Evolutionary conservation across 2,888 invertebrate species (phyloP).

Genomic region (Tillus elongatus): DNA sequence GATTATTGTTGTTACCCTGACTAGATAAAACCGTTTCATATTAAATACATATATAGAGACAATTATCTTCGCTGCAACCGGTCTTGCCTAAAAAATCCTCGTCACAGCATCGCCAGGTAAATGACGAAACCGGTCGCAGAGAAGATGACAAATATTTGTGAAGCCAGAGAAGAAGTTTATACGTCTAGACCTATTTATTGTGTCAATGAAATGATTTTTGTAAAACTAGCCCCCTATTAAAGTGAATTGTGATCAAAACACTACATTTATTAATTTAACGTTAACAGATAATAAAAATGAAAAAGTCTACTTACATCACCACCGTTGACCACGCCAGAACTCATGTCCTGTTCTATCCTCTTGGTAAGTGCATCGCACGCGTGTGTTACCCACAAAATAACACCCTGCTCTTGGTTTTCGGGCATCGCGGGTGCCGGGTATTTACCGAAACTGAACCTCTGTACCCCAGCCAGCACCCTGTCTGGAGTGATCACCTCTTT

Average conservation of each 20-base stretch:
- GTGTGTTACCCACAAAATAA: conserved; percentile 83
- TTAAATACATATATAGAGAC: too few species aligned
- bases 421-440: conserved; percentile 35
- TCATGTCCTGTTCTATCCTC: conserved; percentile 45
- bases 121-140: too few species aligned
- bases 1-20: too few species aligned
- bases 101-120: too few species aligned
- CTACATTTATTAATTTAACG: not conserved
- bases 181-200: too few species aligned
- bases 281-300: not conserved
- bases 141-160: too few species aligned
- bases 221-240: conserved; percentile 1
- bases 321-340: conserved; percentile 33
- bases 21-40: too few species aligned
- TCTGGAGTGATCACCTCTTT: conserved; percentile 86
- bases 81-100: too few species aligned
- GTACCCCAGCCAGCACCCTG: conserved; percentile 75
- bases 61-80: too few species aligned
- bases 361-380: conserved; percentile 69
- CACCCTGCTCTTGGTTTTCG: conserved; percentile 68
- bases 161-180: too few species aligned
- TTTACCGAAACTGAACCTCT: conserved; percentile 62
- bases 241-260: conserved; percentile 5
- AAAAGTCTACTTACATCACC: conserved; percentile 28
- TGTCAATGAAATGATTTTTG: too few species aligned